These are phyloP conservation scores for Tipula vernalis DNA, from an alignment of 2,888 invertebrate genomes.

Conservation along the genomic window DNA sequence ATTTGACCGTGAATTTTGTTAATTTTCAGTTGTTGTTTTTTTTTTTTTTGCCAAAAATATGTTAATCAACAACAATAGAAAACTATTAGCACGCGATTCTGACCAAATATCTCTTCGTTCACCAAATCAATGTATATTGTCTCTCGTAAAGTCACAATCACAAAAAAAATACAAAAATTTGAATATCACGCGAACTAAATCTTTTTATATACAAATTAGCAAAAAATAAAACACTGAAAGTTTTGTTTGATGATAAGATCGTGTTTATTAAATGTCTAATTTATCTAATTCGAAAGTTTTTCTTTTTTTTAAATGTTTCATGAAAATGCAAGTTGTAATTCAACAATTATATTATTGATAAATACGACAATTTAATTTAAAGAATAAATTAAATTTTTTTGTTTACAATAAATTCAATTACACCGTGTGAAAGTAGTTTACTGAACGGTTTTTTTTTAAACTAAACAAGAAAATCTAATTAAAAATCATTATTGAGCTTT, in stretches of 20 bases:
- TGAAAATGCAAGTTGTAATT: background rate
- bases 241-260: background rate
- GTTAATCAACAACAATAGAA: background rate
- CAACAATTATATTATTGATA: background rate
- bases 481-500: too few species aligned
- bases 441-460: too few species aligned
- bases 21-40: background rate
- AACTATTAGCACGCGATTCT: background rate
- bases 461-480: too few species aligned
- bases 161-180: too few species aligned
- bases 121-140: background rate
- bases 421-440: background rate
- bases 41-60: background rate
- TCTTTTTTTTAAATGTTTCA: background rate
- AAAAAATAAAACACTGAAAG: background rate
- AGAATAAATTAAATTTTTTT: background rate
- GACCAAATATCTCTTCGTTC: background rate
- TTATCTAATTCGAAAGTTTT: background rate
- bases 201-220: background rate
- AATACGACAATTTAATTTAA: background rate
- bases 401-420: background rate
- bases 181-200: background rate
- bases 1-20: background rate
- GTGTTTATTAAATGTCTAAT: background rate
- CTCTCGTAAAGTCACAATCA: background rate